Conservation (phyloP, 2,113 vertebrate species). For the Vidua macroura region DNA sequence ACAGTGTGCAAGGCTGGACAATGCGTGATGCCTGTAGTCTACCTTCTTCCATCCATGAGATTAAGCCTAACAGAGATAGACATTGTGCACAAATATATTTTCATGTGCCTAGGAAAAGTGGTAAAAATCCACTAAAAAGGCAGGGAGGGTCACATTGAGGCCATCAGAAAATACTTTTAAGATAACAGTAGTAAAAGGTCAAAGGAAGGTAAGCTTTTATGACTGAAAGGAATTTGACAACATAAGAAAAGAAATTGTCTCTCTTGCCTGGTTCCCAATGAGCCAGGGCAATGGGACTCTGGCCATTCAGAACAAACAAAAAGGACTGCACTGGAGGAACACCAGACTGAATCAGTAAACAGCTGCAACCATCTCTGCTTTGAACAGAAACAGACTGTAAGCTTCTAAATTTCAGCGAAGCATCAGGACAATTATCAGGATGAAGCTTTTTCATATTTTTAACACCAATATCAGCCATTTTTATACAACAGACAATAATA, state of each 20-base stretch:
- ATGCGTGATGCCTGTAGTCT: neutral
- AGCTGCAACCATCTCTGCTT: neutral
- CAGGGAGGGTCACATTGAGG: neutral
- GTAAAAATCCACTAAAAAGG: neutral
- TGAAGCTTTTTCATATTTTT: neutral
- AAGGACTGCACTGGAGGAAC: neutral
- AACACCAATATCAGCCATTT: neutral
- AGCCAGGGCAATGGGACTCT: neutral
- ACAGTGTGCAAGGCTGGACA: fast-evolving
- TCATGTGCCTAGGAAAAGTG: neutral
- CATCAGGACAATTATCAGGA: neutral
- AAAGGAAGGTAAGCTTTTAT: neutral
- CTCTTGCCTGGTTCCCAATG: neutral
- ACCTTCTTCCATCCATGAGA: neutral
- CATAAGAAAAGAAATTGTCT: neutral
- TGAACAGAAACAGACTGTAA: neutral
- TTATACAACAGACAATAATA: neutral
- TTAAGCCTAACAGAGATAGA: neutral
- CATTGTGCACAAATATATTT: neutral
- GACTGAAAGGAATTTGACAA: neutral
- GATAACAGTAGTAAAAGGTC: neutral
- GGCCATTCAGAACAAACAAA: neutral
- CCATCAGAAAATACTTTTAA: neutral
- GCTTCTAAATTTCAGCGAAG: neutral
- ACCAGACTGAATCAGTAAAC: neutral